Evolutionary conservation across 2,113 vertebrate species (phyloP), one percentile per base, ranked within the genome.

Genomic region (Entelurus aequoreus): DNA sequence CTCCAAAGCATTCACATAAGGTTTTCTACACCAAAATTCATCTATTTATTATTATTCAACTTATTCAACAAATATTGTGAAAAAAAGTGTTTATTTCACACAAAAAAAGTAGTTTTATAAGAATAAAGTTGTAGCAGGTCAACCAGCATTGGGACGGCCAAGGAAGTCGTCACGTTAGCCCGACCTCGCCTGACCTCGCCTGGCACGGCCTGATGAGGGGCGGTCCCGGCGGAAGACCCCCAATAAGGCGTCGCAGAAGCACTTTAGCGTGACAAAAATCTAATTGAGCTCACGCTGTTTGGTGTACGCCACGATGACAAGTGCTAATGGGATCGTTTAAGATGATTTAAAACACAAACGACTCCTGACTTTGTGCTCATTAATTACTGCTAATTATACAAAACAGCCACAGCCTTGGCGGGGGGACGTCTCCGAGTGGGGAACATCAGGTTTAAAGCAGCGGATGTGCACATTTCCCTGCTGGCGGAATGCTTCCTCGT

Each of bases 341-440:
- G 95, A 96, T 95, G 92, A 95, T 98, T 99, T 98, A 94, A 96
- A 96, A 94, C 94, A 95, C 97, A 97, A 99, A 99, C 94, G 94
- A 97, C 94, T 96, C 93, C 92, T 94, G 90, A 92, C 93, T 94
- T 94, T 94, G 92, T 94, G 91, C 95, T 97, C 94, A 97, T 98
- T 99, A 98, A 98, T 99, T 98, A 98, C 93, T 89, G 92, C 95
- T 99, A 98, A 99, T 99, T 97, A 96, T 90, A 90, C 40, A 89
- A 90, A 96, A 93, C 93, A 93, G 92, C 92, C 92, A 92, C 60
- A 37, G 35, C 90, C 91, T 92, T 90, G 93, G 90, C 92, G 90
- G 91, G 91, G 91, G 83, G 89, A 40, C 44, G 90, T 91, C 92
- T 92, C 38, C 38, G 67, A 81, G 75, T 77, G 59, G 66, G 53